Percentiles rank a stretch among this genome's conserved stretches.
Conservation (phyloP, 2,888 invertebrate species). For the Trichogramma evanescens region DNA sequence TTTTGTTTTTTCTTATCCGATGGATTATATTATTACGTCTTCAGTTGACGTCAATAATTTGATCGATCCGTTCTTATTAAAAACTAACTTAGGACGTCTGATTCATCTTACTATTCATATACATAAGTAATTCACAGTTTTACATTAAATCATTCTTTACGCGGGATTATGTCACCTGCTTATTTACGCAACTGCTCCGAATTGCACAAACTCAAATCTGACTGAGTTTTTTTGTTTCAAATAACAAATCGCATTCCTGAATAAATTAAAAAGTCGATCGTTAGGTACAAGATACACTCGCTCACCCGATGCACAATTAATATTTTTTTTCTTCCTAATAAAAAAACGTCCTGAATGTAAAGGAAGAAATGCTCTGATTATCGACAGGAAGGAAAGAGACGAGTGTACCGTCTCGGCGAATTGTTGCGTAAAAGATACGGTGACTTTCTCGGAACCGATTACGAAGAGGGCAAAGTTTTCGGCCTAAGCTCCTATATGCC, state of each 20-base stretch:
- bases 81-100: background rate
- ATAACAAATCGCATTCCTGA: no score
- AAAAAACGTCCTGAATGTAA: no score
- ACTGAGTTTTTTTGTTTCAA: no score
- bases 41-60: background rate
- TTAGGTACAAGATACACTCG: background rate
- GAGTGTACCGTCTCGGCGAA: conserved; percentile 48
- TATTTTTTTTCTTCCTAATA: background rate
- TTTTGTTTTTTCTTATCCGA: background rate
- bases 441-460: conserved; percentile 46
- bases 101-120: no score
- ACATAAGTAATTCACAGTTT: no score
- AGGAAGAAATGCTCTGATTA: background rate
- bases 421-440: conserved; percentile 48
- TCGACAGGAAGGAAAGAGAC: conserved; percentile 50
- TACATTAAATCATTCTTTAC: background rate
- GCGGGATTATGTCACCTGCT: background rate
- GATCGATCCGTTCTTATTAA: background rate
- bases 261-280: background rate
- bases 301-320: background rate
- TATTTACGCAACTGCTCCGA: background rate
- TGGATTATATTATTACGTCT: background rate
- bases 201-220: background rate
- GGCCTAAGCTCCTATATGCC: conserved; percentile 60
- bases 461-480: conserved; percentile 37